Evolutionary conservation across 2,797 vertebrate genomes (phyloP).

Genomic region (Serranus cabrilla): DNA sequence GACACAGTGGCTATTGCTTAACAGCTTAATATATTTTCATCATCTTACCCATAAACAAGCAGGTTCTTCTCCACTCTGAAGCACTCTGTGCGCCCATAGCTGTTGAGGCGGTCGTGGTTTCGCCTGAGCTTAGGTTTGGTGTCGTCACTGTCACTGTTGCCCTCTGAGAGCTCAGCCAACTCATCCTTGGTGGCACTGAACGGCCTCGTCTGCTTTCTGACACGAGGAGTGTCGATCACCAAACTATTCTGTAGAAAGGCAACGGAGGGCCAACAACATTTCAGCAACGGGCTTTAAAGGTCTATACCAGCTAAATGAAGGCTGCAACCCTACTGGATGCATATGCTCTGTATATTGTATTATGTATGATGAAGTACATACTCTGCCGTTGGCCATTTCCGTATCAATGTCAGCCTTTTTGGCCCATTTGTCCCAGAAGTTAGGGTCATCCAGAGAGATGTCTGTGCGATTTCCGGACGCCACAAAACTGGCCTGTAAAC

Average conservation of each 20-base stretch:
- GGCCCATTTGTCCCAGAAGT: conserved; percentile 99
- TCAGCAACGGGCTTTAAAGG: conserved; percentile 6
- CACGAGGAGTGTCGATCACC: conserved; percentile 97
- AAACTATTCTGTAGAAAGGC: conserved; percentile 93
- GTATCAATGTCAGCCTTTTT: conserved; percentile 98
- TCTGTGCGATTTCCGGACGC: conserved; percentile 98
- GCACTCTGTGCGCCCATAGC: conserved; percentile 97
- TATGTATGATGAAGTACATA: conserved; percentile 80
- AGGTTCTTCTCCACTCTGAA: conserved; percentile 98
- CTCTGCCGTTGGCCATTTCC: conserved; percentile 95
- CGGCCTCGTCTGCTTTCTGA: conserved; percentile 96
- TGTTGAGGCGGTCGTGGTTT: conserved; percentile 92
- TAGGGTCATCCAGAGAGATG: conserved; percentile 98
- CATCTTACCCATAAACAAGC: conserved; percentile 94
- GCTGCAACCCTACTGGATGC: not conserved
- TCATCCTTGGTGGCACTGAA: conserved; percentile 98
- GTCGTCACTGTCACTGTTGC: conserved; percentile 94
- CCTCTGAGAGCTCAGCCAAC: conserved; percentile 95
- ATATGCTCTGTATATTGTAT: not conserved
- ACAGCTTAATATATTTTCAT: not conserved
- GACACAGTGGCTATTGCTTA: not conserved
- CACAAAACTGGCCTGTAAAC: conserved; percentile 96
- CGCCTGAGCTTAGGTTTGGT: conserved; percentile 93
- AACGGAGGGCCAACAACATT: not conserved
- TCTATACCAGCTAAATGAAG: not conserved